Percentiles rank a stretch among this genome's conserved stretches.
Evolutionary conservation across 2,113 vertebrate species (phyloP).

Genomic region (Sphaerodactylus townsendi): DNA sequence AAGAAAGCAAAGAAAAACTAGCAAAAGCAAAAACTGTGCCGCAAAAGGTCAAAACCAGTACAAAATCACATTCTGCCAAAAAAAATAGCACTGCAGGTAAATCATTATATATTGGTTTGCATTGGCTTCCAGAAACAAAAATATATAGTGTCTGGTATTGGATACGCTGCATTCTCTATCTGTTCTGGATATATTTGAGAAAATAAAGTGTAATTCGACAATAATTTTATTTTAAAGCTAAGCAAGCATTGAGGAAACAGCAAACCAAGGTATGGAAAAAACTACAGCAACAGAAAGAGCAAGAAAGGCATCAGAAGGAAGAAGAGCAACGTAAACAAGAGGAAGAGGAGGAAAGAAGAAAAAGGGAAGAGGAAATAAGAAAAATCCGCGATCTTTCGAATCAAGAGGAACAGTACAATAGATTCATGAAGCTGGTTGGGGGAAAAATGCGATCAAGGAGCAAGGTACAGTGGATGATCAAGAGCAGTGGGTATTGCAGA

Average conservation of each 20-base stretch:
- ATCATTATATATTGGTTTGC: conserved; percentile 24
- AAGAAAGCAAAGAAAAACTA: conserved; percentile 92
- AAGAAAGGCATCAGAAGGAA: conserved; percentile 83
- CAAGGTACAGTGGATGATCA: conserved; percentile 75
- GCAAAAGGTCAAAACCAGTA: conserved; percentile 75
- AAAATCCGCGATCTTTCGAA: conserved; percentile 95
- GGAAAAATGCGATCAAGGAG: conserved; percentile 81
- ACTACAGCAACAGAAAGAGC: conserved; percentile 86
- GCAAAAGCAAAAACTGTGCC: conserved; percentile 77
- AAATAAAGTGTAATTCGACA: neutral
- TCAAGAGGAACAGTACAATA: conserved; percentile 98
- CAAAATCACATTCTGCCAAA: conserved; percentile 78
- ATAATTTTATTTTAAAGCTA: conserved; percentile 69
- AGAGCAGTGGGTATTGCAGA: neutral
- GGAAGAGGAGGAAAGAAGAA: conserved; percentile 89
- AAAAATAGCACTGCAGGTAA: conserved; percentile 82
- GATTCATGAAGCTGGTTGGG: conserved; percentile 97
- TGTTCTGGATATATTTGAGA: neutral
- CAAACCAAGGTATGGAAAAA: conserved; percentile 91
- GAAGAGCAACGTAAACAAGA: conserved; percentile 81
- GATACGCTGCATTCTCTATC: neutral
- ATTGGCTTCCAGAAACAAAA: neutral
- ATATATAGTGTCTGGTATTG: neutral
- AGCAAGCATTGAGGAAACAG: conserved; percentile 88
- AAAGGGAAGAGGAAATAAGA: conserved; percentile 94